Evolutionary conservation across 2,113 vertebrate species (phyloP).

Genomic region (Notechis scutatus): DNA sequence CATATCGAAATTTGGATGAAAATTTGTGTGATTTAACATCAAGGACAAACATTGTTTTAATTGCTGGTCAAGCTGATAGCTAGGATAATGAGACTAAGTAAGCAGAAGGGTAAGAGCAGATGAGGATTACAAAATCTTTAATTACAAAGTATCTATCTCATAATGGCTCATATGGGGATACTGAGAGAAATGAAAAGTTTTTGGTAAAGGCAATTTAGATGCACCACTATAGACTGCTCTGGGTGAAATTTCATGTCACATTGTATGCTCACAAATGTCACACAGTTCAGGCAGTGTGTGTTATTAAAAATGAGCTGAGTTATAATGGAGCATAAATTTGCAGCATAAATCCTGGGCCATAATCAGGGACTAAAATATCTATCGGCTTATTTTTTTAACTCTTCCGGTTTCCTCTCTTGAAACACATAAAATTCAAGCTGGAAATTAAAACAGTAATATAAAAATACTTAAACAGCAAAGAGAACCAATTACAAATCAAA

Average conservation of each 20-base stretch:
- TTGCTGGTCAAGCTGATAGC: not conserved
- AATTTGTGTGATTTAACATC: not conserved
- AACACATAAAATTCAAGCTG: constrained; percentile 11
- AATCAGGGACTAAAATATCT: not conserved
- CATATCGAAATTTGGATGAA: not conserved
- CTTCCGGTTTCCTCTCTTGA: constrained; percentile 1
- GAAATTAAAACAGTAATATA: constrained; percentile 5
- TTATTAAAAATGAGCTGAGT: not conserved
- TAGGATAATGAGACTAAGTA: not conserved
- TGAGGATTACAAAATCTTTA: not conserved
- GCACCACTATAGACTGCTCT: not conserved
- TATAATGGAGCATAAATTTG: not conserved
- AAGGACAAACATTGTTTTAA: not conserved
- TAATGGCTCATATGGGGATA: not conserved
- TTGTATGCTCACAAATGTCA: not conserved
- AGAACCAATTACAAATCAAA: not conserved
- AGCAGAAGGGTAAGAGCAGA: not conserved
- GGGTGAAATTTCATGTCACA: not conserved
- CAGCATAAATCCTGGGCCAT: constrained; percentile 1
- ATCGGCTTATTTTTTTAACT: not conserved
- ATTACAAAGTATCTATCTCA: not conserved
- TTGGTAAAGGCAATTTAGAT: not conserved
- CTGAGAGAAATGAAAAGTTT: not conserved
- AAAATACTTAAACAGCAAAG: not conserved
- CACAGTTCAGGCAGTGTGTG: not conserved